A percentile compares a stretch with the other conserved stretches of the same genome.
Evolutionary conservation across 2,113 vertebrate genomes (phyloP).

Genomic region (Tylochromis polylepis): DNA sequence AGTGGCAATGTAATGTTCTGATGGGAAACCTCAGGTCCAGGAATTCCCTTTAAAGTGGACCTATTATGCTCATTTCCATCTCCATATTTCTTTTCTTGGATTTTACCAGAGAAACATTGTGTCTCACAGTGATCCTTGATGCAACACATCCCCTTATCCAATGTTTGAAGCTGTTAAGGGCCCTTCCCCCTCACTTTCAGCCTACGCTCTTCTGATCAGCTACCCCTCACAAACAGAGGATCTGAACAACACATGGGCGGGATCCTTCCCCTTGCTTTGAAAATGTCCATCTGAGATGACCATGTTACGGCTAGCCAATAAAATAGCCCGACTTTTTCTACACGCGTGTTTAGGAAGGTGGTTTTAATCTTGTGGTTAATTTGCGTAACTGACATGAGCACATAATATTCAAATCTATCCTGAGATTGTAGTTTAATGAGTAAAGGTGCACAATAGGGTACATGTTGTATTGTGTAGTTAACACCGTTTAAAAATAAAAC

Average conservation of each 20-base stretch:
- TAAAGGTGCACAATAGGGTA: neutral
- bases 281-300: neutral
- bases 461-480: neutral
- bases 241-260: neutral
- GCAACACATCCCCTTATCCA: accelerated
- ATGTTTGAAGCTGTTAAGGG: neutral
- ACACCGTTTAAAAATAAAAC: accelerated
- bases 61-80: neutral
- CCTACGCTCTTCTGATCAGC: neutral
- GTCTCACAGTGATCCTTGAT: neutral
- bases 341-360: accelerated
- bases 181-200: neutral
- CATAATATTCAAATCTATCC: neutral
- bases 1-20: neutral
- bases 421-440: neutral
- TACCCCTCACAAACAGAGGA: neutral
- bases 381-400: neutral
- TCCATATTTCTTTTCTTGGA: neutral
- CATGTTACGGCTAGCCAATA: accelerated
- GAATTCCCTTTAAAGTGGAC: neutral
- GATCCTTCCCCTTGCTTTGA: neutral
- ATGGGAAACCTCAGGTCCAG: neutral
- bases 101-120: neutral
- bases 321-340: neutral
- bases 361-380: neutral